Evolutionary conservation across 2,797 vertebrate genomes (phyloP).

Genomic region (Alfaro cultratus): DNA sequence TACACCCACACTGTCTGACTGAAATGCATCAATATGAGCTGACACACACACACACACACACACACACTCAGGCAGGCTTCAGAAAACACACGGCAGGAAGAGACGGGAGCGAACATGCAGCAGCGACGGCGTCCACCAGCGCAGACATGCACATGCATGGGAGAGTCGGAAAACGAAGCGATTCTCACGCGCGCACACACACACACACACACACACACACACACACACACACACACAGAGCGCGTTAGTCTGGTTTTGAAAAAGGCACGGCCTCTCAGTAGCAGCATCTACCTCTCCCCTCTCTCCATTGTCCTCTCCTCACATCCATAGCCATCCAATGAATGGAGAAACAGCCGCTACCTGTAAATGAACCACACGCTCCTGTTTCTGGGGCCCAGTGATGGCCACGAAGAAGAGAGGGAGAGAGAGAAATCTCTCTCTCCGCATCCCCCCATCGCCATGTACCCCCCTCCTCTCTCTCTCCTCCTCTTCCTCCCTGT

Average conservation of each 20-base stretch:
- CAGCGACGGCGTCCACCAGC: slow-evolving; percentile 68
- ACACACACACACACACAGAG: slow-evolving; percentile 68
- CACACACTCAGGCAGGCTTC: slow-evolving; percentile 23
- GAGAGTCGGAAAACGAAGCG: slow-evolving; percentile 11
- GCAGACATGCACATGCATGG: slow-evolving; percentile 47
- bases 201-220: slow-evolving; percentile 62
- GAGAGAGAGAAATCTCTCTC: slow-evolving; percentile 87
- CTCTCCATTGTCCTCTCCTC: slow-evolving; percentile 84
- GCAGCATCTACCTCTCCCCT: slow-evolving; percentile 84
- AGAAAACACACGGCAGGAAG: slow-evolving; percentile 58
- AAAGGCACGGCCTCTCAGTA: slow-evolving; percentile 76
- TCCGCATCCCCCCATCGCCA: slow-evolving; percentile 84
- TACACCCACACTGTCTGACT: slow-evolving; percentile 79
- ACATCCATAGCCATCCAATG: slow-evolving; percentile 84
- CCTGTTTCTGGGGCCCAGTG: slow-evolving; percentile 92
- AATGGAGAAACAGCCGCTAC: slow-evolving; percentile 87
- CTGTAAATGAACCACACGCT: slow-evolving; percentile 98
- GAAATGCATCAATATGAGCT: slow-evolving; percentile 75
- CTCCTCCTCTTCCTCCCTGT: slow-evolving; percentile 55
- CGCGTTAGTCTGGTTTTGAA: slow-evolving; percentile 78
- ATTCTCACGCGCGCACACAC: slow-evolving; percentile 23
- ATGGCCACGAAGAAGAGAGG: slow-evolving; percentile 95
- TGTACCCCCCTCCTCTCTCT: slow-evolving; percentile 76
- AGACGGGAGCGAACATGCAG: slow-evolving; percentile 75
- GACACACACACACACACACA: slow-evolving; percentile 36